These are phyloP conservation scores for Geotrypetes seraphini DNA, from an alignment of 2,797 vertebrate species.

Conservation along the genomic window DNA sequence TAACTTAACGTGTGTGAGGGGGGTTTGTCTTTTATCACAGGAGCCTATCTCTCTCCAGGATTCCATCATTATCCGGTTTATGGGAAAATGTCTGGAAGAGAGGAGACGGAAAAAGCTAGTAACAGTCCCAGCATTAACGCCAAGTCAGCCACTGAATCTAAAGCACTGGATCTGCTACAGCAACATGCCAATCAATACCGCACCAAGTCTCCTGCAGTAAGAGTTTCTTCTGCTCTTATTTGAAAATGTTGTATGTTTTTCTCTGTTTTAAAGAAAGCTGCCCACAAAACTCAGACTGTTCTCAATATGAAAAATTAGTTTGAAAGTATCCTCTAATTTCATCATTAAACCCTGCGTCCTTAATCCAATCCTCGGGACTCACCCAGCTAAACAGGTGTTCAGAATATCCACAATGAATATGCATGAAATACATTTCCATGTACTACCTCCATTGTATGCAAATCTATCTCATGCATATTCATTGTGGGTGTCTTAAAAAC, in stretches of 20 bases:
- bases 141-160: slow-evolving; percentile 73
- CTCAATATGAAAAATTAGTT: slow-evolving; percentile 11
- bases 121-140: slow-evolving; percentile 67
- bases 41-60: slow-evolving; percentile 72
- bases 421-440: too few relatives aligned
- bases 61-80: slow-evolving; percentile 97
- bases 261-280: not conserved
- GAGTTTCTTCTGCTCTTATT: slow-evolving; percentile 32
- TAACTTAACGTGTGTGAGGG: slow-evolving; percentile 28
- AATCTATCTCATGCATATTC: too few relatives aligned
- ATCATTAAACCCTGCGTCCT: too few relatives aligned
- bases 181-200: slow-evolving; percentile 85
- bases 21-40: slow-evolving; percentile 50
- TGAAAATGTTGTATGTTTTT: not conserved
- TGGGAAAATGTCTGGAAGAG: slow-evolving; percentile 90
- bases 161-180: slow-evolving; percentile 84
- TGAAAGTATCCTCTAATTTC: too few relatives aligned
- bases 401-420: too few relatives aligned
- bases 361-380: too few relatives aligned
- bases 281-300: slow-evolving; percentile 4
- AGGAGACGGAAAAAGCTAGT: slow-evolving; percentile 81
- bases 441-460: too few relatives aligned
- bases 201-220: slow-evolving; percentile 87
- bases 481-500: too few relatives aligned
- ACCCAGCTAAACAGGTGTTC: too few relatives aligned